Evolutionary conservation across 2,888 invertebrate genomes (phyloP).

Genomic region (Cryptosula pallasiana): DNA sequence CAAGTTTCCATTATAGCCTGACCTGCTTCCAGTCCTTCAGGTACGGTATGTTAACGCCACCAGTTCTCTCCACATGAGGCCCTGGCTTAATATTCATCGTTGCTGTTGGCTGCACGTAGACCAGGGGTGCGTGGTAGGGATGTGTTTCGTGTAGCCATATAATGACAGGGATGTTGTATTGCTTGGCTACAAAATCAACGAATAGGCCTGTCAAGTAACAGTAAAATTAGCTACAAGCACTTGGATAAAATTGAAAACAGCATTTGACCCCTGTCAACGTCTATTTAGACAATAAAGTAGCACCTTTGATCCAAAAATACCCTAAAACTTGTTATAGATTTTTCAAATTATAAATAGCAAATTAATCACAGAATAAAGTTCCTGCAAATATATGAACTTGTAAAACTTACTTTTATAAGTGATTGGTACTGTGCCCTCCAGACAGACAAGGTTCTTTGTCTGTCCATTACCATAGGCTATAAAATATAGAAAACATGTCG

Average conservation of each 20-base stretch:
- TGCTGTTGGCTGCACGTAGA: conserved; percentile 79
- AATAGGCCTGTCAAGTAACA: too few species aligned
- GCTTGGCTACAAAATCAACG: conserved; percentile 58
- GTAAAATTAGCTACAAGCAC: too few species aligned
- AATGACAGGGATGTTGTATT: conserved; percentile 92
- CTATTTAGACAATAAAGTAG: too few species aligned
- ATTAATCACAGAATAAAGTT: neutral
- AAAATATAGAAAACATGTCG: too few species aligned
- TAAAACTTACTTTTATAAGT: conserved; percentile 68
- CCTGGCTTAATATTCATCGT: conserved; percentile 95
- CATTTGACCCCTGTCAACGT: too few species aligned
- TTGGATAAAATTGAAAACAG: too few species aligned
- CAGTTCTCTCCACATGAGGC: conserved; percentile 87
- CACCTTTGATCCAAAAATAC: too few species aligned
- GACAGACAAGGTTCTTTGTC: conserved; percentile 71
- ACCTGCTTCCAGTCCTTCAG: conserved; percentile 79
- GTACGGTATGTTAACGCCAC: conserved; percentile 92
- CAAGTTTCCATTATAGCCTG: too few species aligned
- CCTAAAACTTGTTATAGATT: too few species aligned
- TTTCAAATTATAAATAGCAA: too few species aligned
- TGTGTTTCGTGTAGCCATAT: conserved; percentile 96
- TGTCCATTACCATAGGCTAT: conserved; percentile 83
- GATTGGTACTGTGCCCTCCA: conserved; percentile 89
- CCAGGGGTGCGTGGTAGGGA: conserved; percentile 89
- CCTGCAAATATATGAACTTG: neutral